A percentile compares a stretch with the other conserved stretches of the same genome.
These are phyloP conservation scores for Accipiter cooperii DNA, from an alignment of 2,113 vertebrate genomes.

Conservation along the genomic window DNA sequence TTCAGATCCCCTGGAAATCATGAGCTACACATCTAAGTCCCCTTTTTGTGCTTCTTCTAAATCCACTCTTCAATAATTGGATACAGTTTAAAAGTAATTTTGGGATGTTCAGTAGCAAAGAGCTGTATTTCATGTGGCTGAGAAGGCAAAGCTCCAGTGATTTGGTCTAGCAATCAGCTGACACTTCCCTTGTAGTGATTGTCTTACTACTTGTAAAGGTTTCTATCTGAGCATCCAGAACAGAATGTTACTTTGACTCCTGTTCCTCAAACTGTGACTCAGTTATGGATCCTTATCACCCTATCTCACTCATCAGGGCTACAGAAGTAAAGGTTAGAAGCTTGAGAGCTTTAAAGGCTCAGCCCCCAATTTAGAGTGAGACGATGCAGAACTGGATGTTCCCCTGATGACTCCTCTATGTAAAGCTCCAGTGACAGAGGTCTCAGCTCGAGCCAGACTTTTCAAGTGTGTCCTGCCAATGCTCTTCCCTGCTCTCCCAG, in stretches of 20 bases:
- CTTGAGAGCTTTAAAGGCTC: neutral
- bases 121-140: neutral
- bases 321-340: constrained; percentile 8
- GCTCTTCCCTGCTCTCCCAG: neutral
- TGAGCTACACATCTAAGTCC: neutral
- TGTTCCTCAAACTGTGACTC: neutral
- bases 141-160: neutral
- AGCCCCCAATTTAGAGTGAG: neutral
- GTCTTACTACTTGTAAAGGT: neutral
- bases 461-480: neutral
- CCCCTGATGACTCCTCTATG: neutral
- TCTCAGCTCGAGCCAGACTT: neutral
- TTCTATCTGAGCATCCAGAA: constrained; percentile 4
- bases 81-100: neutral
- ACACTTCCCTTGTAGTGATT: neutral
- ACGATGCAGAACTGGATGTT: neutral
- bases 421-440: neutral
- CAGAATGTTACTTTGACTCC: constrained; percentile 17
- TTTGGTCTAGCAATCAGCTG: neutral
- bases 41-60: neutral
- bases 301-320: neutral
- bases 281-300: neutral
- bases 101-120: neutral
- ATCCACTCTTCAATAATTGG: neutral
- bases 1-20: neutral